Percentiles rank a stretch among this genome's conserved stretches.
Conservation (phyloP, 2,113 vertebrate genomes). For the Jaculus jaculus region DNA sequence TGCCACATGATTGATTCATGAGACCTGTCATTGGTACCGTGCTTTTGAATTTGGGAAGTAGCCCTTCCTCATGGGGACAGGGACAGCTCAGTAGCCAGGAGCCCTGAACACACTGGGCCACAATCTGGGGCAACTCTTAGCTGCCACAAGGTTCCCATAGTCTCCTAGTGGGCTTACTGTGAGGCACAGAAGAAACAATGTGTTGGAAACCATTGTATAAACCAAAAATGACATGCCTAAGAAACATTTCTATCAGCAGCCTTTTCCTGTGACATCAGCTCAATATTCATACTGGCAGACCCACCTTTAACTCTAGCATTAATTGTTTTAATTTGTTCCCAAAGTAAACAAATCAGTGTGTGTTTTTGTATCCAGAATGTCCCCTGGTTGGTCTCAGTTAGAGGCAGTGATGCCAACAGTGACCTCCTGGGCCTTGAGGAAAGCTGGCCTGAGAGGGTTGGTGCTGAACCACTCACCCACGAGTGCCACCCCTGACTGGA, state of each 20-base stretch:
- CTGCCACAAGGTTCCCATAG: accelerated
- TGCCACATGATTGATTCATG: accelerated
- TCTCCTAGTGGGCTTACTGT: accelerated
- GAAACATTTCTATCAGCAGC: accelerated
- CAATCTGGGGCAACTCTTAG: background rate
- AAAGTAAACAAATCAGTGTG: background rate
- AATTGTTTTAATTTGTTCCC: background rate
- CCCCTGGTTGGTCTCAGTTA: accelerated
- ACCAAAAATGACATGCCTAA: accelerated
- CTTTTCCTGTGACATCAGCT: too few relatives aligned
- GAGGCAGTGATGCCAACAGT: accelerated
- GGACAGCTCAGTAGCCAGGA: accelerated
- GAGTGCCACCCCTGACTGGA: accelerated
- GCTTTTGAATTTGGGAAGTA: accelerated
- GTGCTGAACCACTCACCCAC: accelerated
- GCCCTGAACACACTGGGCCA: accelerated
- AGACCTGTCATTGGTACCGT: accelerated
- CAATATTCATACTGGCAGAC: accelerated
- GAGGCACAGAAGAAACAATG: accelerated
- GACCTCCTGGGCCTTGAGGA: background rate
- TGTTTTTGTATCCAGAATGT: background rate
- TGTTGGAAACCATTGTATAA: accelerated
- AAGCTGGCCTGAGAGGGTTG: accelerated
- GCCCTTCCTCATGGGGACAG: accelerated
- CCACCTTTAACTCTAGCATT: accelerated